Conservation (phyloP, 1,140 invertebrate species). For the Platyscapa corneri region DNA sequence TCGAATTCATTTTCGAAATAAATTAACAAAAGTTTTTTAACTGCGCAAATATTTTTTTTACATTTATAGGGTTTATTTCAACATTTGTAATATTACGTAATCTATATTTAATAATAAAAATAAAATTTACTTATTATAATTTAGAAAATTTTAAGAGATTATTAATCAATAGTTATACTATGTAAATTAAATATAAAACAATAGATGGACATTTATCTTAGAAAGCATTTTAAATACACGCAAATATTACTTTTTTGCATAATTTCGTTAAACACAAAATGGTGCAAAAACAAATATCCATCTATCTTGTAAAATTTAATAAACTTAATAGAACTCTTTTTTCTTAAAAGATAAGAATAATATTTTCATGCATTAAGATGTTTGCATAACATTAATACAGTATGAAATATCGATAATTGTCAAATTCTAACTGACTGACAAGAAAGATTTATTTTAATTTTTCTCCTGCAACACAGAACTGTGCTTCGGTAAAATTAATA, state of each 20-base stretch:
- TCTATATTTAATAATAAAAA: background rate
- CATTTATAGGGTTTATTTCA: background rate
- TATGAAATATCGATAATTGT: background rate
- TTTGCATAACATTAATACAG: background rate
- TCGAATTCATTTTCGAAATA: background rate
- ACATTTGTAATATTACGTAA: background rate
- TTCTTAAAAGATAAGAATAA: background rate
- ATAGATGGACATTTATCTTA: background rate
- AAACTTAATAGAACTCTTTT: too few relatives aligned
- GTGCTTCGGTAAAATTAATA: background rate
- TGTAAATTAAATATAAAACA: background rate
- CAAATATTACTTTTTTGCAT: background rate
- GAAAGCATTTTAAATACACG: background rate
- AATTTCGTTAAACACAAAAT: background rate
- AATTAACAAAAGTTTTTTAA: slow-evolving; percentile 18
- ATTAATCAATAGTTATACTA: background rate
- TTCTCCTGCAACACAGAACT: background rate
- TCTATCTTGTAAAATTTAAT: too few relatives aligned
- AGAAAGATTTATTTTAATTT: background rate
- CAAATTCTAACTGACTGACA: background rate
- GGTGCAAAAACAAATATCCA: too few relatives aligned
- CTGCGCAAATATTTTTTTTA: slow-evolving; percentile 10
- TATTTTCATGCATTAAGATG: background rate
- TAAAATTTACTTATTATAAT: background rate
- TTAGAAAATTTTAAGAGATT: background rate